A percentile compares a stretch with the other conserved stretches of the same genome.
phyloP scores from a whole-genome alignment of 2,113 vertebrate species.

The Tragelaphus strepsiceros region DNA sequence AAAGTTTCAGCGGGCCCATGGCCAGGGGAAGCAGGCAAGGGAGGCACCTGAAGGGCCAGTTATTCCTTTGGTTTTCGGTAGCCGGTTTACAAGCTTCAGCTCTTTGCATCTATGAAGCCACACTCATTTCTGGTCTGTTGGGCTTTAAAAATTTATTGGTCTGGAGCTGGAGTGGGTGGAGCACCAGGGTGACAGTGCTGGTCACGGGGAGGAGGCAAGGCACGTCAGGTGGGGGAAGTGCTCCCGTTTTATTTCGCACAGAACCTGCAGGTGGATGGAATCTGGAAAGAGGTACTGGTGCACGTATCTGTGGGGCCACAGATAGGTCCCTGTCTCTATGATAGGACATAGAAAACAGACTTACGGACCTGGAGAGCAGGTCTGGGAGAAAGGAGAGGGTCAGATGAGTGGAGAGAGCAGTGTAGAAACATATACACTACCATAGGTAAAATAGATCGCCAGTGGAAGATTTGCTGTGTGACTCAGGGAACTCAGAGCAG shows the following conservation, averaged over 20 bases:
- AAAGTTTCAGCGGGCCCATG: neutral
- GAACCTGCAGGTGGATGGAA: neutral
- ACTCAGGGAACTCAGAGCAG: neutral
- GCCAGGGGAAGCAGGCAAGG: neutral
- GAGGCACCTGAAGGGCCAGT: neutral
- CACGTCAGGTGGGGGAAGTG: neutral
- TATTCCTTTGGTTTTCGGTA: neutral
- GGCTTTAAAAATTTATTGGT: neutral
- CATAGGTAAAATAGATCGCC: neutral
- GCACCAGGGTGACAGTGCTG: neutral
- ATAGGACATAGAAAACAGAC: neutral
- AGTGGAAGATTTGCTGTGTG: neutral
- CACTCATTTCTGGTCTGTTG: constrained; percentile 25
- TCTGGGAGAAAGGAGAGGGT: neutral
- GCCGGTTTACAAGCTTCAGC: neutral
- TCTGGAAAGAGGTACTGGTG: neutral
- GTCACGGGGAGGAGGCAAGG: neutral
- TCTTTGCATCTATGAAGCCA: neutral
- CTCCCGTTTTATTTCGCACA: neutral
- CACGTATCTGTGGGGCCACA: no score
- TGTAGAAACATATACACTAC: no score
- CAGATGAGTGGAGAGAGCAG: neutral
- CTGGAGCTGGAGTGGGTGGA: neutral
- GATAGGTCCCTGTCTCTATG: no score
- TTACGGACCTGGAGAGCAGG: rapidly evolving